These are phyloP conservation scores for Dermochelys coriacea DNA, from an alignment of 2,797 vertebrate genomes.

Conservation along the genomic window DNA sequence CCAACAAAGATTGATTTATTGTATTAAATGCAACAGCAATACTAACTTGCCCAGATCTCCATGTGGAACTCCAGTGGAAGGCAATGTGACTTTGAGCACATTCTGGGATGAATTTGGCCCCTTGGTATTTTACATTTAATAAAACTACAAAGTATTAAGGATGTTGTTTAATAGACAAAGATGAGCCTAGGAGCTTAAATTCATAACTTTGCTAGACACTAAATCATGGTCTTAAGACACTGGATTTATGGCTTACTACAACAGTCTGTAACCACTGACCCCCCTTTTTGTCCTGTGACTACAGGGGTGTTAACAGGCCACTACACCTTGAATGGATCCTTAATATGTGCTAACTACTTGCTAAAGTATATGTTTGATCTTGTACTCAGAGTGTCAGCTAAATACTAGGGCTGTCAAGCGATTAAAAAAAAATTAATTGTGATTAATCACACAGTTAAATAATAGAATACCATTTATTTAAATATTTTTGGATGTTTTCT, in stretches of 20 bases:
- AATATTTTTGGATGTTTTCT: no score
- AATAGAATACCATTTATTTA: no score
- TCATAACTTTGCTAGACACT: not conserved
- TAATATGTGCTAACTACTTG: not conserved
- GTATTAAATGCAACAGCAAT: not conserved
- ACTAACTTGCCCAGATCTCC: not conserved
- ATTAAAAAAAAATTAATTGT: no score
- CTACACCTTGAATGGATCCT: no score
- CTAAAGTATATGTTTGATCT: not conserved
- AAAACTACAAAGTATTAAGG: not conserved
- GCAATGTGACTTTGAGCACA: not conserved
- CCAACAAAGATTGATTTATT: not conserved
- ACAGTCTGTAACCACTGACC: not conserved
- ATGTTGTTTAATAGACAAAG: not conserved
- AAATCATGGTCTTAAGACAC: not conserved
- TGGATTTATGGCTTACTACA: not conserved
- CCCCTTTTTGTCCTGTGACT: no score
- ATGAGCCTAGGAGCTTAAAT: not conserved
- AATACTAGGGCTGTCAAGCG: no score
- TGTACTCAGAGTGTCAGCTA: no score
- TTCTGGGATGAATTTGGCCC: not conserved
- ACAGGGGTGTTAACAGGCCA: no score
- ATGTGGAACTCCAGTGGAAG: not conserved
- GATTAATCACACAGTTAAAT: no score
- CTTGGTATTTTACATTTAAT: not conserved